A percentile compares a stretch with the other conserved stretches of the same genome.
Conservation (phyloP, 2,113 vertebrate species). For the Hippocampus zosterae region DNA sequence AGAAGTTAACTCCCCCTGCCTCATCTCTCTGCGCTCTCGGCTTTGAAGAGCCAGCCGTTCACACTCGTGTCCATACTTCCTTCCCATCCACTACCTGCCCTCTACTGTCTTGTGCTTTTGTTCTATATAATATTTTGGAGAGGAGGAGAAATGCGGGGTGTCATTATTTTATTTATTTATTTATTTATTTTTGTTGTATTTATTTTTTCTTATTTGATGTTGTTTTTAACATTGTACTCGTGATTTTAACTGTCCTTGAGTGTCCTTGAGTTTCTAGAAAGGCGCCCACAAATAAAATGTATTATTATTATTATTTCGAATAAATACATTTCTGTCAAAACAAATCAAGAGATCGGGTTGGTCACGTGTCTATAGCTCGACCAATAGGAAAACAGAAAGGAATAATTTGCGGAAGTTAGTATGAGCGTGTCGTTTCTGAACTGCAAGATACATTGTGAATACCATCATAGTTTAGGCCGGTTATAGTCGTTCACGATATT, state of each 20-base stretch:
- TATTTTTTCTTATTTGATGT: too few relatives aligned
- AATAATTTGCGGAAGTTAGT: conserved; percentile 48
- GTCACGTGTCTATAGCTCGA: conserved; percentile 17
- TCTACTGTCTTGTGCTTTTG: not conserved
- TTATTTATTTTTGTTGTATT: too few relatives aligned
- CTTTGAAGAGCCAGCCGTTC: not conserved
- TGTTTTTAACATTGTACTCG: too few relatives aligned
- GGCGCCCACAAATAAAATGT: too few relatives aligned
- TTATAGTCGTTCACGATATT: not conserved
- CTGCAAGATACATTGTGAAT: too few relatives aligned
- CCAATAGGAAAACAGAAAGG: conserved; percentile 40
- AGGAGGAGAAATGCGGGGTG: not conserved
- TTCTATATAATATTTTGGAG: too few relatives aligned
- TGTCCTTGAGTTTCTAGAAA: too few relatives aligned
- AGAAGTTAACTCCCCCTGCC: not conserved
- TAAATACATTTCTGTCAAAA: too few relatives aligned
- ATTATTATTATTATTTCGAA: too few relatives aligned
- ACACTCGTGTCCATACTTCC: not conserved
- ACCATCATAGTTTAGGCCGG: not conserved
- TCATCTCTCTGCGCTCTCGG: not conserved
- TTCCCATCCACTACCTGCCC: not conserved
- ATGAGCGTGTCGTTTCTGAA: not conserved
- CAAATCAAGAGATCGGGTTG: not conserved
- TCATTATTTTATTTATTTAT: too few relatives aligned
- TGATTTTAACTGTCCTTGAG: too few relatives aligned